A percentile compares a stretch with the other conserved stretches of the same genome.
Evolutionary conservation across 2,113 vertebrate genomes (phyloP).

Genomic region (Charadrius vociferus): DNA sequence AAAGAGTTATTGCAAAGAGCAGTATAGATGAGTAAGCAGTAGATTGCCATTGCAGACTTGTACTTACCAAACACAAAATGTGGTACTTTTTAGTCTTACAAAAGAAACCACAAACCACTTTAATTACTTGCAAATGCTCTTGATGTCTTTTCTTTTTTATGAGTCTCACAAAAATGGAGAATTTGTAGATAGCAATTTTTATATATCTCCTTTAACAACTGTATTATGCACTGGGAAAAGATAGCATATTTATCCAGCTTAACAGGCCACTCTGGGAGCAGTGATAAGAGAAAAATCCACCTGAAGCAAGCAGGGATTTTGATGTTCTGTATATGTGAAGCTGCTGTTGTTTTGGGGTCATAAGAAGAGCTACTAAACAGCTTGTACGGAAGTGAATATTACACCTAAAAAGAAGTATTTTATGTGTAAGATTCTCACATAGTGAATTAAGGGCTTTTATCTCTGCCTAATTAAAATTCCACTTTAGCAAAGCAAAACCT

Average conservation of each 20-base stretch:
- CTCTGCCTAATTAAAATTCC: neutral
- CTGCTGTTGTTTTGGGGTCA: neutral
- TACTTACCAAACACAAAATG: neutral
- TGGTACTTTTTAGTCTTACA: neutral
- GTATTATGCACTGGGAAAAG: neutral
- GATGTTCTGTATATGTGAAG: neutral
- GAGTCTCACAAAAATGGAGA: neutral
- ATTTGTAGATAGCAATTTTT: neutral
- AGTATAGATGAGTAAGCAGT: neutral
- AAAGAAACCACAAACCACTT: neutral
- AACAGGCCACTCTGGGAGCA: conserved; percentile 14
- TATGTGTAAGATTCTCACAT: neutral
- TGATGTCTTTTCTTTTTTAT: neutral
- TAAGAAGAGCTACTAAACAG: neutral
- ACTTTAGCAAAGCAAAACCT: neutral
- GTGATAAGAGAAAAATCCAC: neutral
- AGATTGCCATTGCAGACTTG: neutral
- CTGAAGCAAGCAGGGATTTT: neutral
- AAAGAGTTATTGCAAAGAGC: neutral
- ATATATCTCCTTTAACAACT: neutral
- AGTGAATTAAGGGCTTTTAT: neutral
- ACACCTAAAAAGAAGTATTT: neutral
- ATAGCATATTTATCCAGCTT: neutral
- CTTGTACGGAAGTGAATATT: neutral
- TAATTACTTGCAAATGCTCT: neutral